Evolutionary conservation across 2,797 vertebrate species (phyloP), one percentile per base, ranked within the genome.

Genomic region (Pygocentrus nattereri): DNA sequence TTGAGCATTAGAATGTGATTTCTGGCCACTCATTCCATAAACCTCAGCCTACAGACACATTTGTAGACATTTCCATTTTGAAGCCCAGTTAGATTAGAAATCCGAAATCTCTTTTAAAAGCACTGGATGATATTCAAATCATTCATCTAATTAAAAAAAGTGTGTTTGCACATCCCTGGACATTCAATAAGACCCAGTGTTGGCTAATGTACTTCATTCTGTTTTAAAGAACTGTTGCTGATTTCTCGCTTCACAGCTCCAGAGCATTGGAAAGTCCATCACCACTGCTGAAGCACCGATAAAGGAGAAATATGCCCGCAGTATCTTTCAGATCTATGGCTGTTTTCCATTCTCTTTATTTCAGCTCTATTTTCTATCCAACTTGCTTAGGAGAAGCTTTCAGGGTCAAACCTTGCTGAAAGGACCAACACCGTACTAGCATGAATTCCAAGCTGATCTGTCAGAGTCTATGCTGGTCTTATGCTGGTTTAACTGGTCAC

Each of bases 221-320:
- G 12, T 15, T 30, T 27, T 0, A 7, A 59, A 25, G 27, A 38
- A 38, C 34, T 6, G 4, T 34, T 64, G 27, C 31, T 65, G 12
- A 30, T 27, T 67, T 67, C 64, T 67, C 64, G 65, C 7, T 78
- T 71, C 19, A 56, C 87, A 99, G 98, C 96, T 97, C 54, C 93
- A 96, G 85, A 97, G 94, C 91, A 97, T 99, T 93, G 97, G 95
- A 91, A 99, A 99, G 89, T 96, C 94, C 74, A 94, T 98, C 84
- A 96, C 95, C 78, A 88, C 93, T 0, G 84, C 93, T 18, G 98
- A 99, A 87, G 95, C 93, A 0, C 96, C 98, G 0, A 95, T 97
- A 76, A 99, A 99, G 90, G 96, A 97, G 90, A 99, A 98, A 74
- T 97, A 99, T 65, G 96, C 95, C 23, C 96, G 98, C 79, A 93